Conservation (phyloP, 2,888 invertebrate species). For the Osedax fenrisi region DNA sequence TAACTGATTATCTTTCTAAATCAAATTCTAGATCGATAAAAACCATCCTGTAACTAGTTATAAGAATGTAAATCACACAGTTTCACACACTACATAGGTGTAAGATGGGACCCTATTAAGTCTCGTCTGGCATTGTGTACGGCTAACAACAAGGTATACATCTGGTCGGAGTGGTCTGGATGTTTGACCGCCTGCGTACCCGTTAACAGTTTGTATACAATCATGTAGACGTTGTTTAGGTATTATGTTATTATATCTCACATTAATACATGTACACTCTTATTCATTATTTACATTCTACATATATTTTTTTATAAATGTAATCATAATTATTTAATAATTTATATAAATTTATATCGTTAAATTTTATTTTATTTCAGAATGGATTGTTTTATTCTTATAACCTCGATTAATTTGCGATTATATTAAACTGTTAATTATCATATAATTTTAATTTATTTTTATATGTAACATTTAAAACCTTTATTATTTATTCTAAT, state of each 20-base stretch:
- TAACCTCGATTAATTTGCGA: neutral
- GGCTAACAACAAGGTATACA: constrained; percentile 49
- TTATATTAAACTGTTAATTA: too few relatives aligned
- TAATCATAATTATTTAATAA: constrained; percentile 10
- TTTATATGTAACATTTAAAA: too few relatives aligned
- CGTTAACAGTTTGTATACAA: constrained; percentile 39
- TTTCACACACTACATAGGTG: neutral
- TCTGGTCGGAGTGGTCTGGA: constrained; percentile 50
- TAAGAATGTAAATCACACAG: neutral
- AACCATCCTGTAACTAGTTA: too few relatives aligned
- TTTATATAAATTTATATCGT: constrained; percentile 5
- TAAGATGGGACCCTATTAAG: constrained; percentile 47
- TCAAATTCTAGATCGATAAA: too few relatives aligned
- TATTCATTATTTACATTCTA: neutral
- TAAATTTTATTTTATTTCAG: neutral
- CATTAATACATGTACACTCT: too few relatives aligned
- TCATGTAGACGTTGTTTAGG: too few relatives aligned
- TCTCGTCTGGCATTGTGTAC: constrained; percentile 50
- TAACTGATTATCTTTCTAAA: too few relatives aligned
- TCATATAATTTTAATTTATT: too few relatives aligned
- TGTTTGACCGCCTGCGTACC: constrained; percentile 48
- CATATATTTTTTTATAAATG: neutral
- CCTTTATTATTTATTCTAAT: too few relatives aligned
- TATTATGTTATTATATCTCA: too few relatives aligned
- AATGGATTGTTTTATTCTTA: neutral